Percentiles rank a stretch among this genome's conserved stretches.
Conservation (phyloP, 1,140 invertebrate genomes). For the Amyelois transitella region DNA sequence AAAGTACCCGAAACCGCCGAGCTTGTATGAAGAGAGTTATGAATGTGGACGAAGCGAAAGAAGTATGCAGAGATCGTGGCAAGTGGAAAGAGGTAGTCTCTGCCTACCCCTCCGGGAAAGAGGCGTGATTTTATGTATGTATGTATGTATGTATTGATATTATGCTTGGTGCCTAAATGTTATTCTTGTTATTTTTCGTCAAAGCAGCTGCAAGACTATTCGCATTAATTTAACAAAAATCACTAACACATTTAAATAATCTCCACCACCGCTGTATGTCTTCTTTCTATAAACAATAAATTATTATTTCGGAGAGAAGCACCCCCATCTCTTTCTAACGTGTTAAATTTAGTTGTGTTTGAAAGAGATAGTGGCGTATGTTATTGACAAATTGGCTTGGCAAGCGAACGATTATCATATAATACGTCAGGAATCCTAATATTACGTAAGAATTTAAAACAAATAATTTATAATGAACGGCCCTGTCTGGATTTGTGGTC, state of each 20-base stretch:
- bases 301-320: not conserved
- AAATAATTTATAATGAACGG: not conserved
- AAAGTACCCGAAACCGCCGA: too few relatives aligned
- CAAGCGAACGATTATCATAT: not conserved
- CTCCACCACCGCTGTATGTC: not conserved
- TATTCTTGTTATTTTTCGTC: too few relatives aligned
- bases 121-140: too few relatives aligned
- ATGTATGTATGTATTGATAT: too few relatives aligned
- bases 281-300: not conserved
- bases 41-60: too few relatives aligned
- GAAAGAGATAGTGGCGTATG: not conserved
- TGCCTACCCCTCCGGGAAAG: too few relatives aligned
- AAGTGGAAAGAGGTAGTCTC: too few relatives aligned
- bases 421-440: not conserved
- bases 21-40: too few relatives aligned
- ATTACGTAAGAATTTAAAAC: not conserved
- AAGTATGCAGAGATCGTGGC: too few relatives aligned
- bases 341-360: not conserved
- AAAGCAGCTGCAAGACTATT: not conserved
- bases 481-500: not conserved
- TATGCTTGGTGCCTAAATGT: too few relatives aligned
- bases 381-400: not conserved
- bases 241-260: not conserved
- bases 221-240: not conserved
- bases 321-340: not conserved